These are phyloP conservation scores for Chloroclystis v-ata DNA, from an alignment of 2,888 invertebrate genomes.

Conservation along the genomic window DNA sequence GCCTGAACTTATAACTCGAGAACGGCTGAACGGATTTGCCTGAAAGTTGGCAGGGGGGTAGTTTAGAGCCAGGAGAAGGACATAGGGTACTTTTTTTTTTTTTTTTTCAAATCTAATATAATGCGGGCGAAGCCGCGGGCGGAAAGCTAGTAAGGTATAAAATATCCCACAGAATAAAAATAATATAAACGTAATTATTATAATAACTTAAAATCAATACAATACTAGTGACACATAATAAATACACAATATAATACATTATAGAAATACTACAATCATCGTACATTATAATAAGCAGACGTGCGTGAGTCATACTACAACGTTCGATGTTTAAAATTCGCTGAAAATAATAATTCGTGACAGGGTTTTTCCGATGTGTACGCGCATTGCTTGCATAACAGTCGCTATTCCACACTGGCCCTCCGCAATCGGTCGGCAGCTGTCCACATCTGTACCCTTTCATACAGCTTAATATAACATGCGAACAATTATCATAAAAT, in stretches of 20 bases:
- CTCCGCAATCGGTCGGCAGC: slow-evolving; percentile 2
- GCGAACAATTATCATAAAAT: slow-evolving; percentile 29
- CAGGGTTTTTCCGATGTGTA: slow-evolving; percentile 18
- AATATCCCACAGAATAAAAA: too few species aligned
- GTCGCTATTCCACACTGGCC: slow-evolving; percentile 30
- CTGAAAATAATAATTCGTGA: slow-evolving; percentile 28
- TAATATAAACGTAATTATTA: too few species aligned
- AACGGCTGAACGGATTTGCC: too few species aligned
- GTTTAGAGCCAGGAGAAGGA: too few species aligned
- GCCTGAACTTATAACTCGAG: too few species aligned
- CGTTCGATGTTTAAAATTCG: slow-evolving; percentile 35
- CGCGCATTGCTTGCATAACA: slow-evolving; percentile 31
- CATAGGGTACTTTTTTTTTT: too few species aligned
- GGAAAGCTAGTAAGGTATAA: too few species aligned
- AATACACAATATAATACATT: slow-evolving; percentile 11
- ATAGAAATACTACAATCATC: slow-evolving; percentile 3
- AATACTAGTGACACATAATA: slow-evolving; percentile 15
- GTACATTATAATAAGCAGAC: slow-evolving; percentile 17
- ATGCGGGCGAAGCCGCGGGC: too few species aligned
- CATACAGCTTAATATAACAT: slow-evolving; percentile 13
- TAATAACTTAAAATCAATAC: slow-evolving; percentile 15
- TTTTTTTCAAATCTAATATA: too few species aligned
- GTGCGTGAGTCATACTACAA: slow-evolving; percentile 22
- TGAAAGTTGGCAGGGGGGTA: too few species aligned
- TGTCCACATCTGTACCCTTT: not conserved